Evolutionary conservation across 2,888 invertebrate species (phyloP).

Genomic region (Calameuta pallipes): DNA sequence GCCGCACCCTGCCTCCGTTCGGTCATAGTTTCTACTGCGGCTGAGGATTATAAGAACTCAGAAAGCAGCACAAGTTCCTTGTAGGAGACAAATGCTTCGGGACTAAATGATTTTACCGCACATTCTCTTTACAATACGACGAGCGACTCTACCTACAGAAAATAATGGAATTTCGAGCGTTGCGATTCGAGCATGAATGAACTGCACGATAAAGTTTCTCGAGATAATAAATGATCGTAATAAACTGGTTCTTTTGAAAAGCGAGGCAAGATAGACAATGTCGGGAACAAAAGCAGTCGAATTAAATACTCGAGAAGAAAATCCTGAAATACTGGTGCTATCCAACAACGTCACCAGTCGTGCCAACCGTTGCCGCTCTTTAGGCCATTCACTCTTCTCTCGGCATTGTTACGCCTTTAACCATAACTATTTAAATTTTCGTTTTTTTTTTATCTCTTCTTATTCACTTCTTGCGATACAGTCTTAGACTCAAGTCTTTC

Average conservation of each 20-base stretch:
- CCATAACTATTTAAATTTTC: not conserved
- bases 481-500: too few relatives aligned
- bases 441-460: not conserved
- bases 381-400: not conserved
- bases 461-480: not conserved
- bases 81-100: not conserved
- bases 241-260: slow-evolving; percentile 14
- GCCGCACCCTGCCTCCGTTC: too few relatives aligned
- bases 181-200: slow-evolving; percentile 2
- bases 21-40: too few relatives aligned
- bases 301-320: slow-evolving; percentile 18
- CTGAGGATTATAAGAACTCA: not conserved
- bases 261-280: slow-evolving; percentile 18
- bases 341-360: slow-evolving; percentile 17
- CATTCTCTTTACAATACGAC: not conserved
- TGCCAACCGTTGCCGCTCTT: slow-evolving; percentile 10
- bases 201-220: slow-evolving; percentile 1
- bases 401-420: not conserved
- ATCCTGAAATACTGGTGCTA: slow-evolving; percentile 20
- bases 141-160: not conserved
- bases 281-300: slow-evolving; percentile 18
- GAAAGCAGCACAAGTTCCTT: not conserved
- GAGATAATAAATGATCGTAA: slow-evolving; percentile 16
- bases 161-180: not conserved
- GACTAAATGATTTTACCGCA: not conserved